Percentiles rank a stretch among this genome's conserved stretches.
Conservation (phyloP, 2,113 vertebrate genomes). For the Penelope pileata region DNA sequence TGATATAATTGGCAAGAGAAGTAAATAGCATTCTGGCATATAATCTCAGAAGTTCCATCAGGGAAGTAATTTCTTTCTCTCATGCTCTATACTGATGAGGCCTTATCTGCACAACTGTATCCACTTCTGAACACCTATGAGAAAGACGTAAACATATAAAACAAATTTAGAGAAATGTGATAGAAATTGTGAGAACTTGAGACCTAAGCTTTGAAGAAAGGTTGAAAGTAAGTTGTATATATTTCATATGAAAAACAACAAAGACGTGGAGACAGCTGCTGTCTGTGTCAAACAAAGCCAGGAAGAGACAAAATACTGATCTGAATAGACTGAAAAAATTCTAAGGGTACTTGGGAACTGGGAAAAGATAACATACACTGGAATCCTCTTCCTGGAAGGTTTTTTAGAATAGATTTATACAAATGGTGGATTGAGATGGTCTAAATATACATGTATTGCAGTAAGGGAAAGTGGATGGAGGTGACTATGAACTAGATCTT, state of each 20-base stretch:
- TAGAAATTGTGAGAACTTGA: neutral
- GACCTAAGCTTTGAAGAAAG: neutral
- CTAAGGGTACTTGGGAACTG: neutral
- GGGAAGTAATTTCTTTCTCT: neutral
- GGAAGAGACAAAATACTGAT: neutral
- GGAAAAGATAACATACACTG: neutral
- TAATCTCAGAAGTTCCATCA: neutral
- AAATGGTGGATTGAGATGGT: neutral
- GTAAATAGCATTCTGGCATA: neutral
- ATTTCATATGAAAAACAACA: neutral
- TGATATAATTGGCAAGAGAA: neutral
- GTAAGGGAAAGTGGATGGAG: neutral
- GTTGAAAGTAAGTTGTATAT: neutral
- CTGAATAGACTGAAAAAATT: neutral
- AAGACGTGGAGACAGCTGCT: neutral
- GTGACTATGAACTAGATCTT: neutral
- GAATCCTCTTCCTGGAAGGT: neutral
- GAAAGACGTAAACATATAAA: neutral
- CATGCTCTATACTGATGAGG: fast-evolving
- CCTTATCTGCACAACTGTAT: too few species aligned
- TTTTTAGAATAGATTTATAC: neutral
- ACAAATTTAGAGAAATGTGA: neutral
- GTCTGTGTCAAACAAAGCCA: neutral
- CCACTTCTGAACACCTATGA: neutral
- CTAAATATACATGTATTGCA: neutral